Conservation (phyloP, 1,140 invertebrate species). For the Tigriopus japonicus region DNA sequence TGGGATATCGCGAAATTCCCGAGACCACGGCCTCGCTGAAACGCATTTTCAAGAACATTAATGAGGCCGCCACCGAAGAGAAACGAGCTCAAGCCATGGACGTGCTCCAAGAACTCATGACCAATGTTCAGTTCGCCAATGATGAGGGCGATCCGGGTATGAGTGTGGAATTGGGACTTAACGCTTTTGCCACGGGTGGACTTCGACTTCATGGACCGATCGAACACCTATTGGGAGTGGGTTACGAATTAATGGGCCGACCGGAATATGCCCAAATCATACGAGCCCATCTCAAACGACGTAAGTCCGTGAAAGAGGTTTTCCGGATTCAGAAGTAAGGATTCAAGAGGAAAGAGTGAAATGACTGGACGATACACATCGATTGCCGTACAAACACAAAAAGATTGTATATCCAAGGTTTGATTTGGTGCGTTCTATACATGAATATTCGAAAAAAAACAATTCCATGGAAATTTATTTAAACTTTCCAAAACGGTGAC, state of each 20-base stretch:
- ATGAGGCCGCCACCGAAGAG: slow-evolving; percentile 31
- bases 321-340: not conserved
- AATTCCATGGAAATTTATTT: too few relatives aligned
- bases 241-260: slow-evolving; percentile 53
- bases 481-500: too few relatives aligned
- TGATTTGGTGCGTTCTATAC: too few relatives aligned
- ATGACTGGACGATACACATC: too few relatives aligned
- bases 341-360: not conserved
- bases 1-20: slow-evolving; percentile 31
- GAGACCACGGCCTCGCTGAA: slow-evolving; percentile 38
- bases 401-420: too few relatives aligned
- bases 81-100: slow-evolving; percentile 37
- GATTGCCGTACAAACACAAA: too few relatives aligned
- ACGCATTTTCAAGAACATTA: slow-evolving; percentile 46
- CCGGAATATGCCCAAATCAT: slow-evolving; percentile 52
- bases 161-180: slow-evolving; percentile 63
- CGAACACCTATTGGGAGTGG: slow-evolving; percentile 43
- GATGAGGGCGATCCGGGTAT: slow-evolving; percentile 90
- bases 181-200: slow-evolving; percentile 41
- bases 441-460: too few relatives aligned
- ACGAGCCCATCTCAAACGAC: slow-evolving; percentile 18
- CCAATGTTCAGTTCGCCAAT: slow-evolving; percentile 60
- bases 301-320: not conserved
- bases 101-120: slow-evolving; percentile 53
- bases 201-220: slow-evolving; percentile 42